phyloP scores from a whole-genome alignment of 2,888 invertebrate species.

The Deilephila porcellus region DNA sequence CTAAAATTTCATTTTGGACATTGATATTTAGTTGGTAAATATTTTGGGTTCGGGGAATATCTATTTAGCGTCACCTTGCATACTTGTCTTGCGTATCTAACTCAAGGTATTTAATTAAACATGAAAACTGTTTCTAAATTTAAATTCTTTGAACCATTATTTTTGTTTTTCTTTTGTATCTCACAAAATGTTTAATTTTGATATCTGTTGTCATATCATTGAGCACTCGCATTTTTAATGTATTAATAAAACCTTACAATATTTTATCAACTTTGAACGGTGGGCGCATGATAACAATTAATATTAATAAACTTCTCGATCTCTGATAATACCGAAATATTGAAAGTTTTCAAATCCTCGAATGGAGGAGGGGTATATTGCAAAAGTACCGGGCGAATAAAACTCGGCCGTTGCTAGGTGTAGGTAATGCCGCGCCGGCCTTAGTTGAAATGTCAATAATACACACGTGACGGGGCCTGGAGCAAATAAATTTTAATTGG shows the following conservation, averaged over 20 bases:
- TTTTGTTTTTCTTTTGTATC: no score
- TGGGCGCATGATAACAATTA: no score
- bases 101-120: not conserved
- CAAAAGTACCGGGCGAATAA: not conserved
- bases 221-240: no score
- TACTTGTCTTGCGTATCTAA: not conserved
- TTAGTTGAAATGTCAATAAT: constrained; percentile 10
- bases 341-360: not conserved
- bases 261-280: no score
- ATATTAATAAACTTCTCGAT: no score
- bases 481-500: constrained; percentile 35
- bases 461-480: constrained; percentile 22
- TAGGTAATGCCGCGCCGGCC: not conserved
- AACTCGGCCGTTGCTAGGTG: not conserved
- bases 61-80: not conserved
- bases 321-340: not conserved
- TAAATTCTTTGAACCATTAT: no score
- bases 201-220: no score
- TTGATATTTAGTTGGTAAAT: not conserved
- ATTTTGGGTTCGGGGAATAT: not conserved
- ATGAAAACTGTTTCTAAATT: no score
- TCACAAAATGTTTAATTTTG: no score
- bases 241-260: no score
- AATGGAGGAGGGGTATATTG: not conserved
- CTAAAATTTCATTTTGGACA: constrained; percentile 37